A percentile compares a stretch with the other conserved stretches of the same genome.
These are phyloP conservation scores for Rhinoptilus africanus DNA, from an alignment of 2,113 vertebrate genomes.

Conservation along the genomic window DNA sequence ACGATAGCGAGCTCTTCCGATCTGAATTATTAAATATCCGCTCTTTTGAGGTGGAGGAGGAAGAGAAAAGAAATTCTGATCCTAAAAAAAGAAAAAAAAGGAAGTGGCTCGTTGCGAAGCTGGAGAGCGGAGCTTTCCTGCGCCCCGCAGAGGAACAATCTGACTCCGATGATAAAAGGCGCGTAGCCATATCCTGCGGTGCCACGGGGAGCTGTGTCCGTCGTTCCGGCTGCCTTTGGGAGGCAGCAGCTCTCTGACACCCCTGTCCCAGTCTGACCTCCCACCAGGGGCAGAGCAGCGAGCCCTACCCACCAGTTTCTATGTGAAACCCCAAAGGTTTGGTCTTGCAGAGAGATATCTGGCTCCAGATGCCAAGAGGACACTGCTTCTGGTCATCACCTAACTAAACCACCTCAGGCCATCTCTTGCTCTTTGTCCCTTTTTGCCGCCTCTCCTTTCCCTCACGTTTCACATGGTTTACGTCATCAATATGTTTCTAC, in stretches of 20 bases:
- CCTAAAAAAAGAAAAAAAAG: slow-evolving; percentile 37
- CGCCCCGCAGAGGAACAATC: background rate
- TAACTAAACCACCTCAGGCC: background rate
- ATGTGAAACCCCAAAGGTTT: background rate
- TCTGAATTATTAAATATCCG: slow-evolving; percentile 38
- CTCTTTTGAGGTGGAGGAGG: slow-evolving; percentile 49
- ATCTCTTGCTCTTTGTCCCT: background rate
- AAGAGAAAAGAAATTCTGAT: slow-evolving; percentile 32
- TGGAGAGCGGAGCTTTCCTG: slow-evolving; percentile 20
- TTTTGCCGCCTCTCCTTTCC: background rate
- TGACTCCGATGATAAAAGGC: slow-evolving; percentile 37
- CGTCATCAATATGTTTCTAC: background rate
- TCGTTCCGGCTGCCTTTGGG: accelerated
- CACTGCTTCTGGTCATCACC: background rate
- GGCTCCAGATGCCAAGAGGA: background rate
- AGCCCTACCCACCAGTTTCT: background rate
- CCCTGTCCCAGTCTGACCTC: background rate
- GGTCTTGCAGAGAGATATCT: background rate
- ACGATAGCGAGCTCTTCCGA: slow-evolving; percentile 1
- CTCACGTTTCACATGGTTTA: accelerated
- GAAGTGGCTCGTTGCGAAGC: background rate
- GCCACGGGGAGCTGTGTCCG: accelerated
- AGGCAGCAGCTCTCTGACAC: background rate
- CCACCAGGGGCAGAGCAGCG: accelerated
- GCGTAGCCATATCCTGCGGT: background rate